Conservation (phyloP, 1,140 invertebrate species). For the Drosophila repleta region DNA sequence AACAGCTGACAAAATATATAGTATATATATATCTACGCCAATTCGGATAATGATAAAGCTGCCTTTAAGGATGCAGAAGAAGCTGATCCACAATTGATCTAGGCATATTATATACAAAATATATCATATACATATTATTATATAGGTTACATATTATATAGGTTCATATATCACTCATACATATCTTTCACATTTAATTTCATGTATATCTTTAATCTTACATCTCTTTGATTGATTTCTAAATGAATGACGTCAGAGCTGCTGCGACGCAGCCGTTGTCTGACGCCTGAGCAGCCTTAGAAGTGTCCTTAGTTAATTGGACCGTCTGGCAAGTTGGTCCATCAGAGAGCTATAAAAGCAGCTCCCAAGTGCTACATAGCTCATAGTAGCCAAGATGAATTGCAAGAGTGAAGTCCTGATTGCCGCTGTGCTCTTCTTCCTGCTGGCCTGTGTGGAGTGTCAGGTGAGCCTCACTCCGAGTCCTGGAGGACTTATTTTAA, state of each 20-base stretch:
- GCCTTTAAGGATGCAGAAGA: too few relatives aligned
- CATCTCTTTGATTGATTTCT: background rate
- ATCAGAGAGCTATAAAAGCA: constrained; percentile 53
- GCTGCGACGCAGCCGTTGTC: background rate
- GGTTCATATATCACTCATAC: too few relatives aligned
- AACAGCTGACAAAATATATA: too few relatives aligned
- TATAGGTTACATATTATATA: too few relatives aligned
- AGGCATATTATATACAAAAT: too few relatives aligned
- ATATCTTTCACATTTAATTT: too few relatives aligned
- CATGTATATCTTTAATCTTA: too few relatives aligned
- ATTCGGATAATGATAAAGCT: too few relatives aligned
- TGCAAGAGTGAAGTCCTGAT: constrained; percentile 62
- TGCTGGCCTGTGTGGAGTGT: constrained; percentile 69
- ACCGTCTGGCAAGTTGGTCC: background rate
- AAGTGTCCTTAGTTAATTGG: constrained; percentile 52
- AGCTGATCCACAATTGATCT: too few relatives aligned
- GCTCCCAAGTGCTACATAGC: too few relatives aligned
- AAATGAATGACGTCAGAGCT: constrained; percentile 12
- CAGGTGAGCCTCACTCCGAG: constrained; percentile 49
- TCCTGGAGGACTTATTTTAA: background rate
- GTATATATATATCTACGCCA: too few relatives aligned
- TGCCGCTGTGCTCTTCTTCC: constrained; percentile 55
- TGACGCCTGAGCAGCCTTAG: constrained; percentile 39
- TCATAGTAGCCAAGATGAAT: constrained; percentile 60
- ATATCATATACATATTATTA: too few relatives aligned